phyloP scores from a whole-genome alignment of 2,113 vertebrate species.

The Smithornis capensis region DNA sequence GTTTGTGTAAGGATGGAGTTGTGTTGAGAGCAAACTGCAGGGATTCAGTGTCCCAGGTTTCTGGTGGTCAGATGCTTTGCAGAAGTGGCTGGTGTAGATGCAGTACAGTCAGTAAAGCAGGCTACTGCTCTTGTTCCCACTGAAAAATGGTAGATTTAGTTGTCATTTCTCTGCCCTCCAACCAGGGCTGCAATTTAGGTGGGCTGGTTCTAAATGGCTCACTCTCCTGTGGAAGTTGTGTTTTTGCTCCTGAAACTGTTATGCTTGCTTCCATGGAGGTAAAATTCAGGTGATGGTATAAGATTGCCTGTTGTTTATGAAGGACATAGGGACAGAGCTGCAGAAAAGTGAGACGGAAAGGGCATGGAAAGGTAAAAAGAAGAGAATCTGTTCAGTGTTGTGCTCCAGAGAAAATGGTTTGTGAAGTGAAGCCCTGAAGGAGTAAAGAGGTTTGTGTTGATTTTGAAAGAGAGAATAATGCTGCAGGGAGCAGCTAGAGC shows the following conservation, averaged over 20 bases:
- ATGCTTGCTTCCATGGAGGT: fast-evolving
- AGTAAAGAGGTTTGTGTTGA: background rate
- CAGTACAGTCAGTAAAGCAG: background rate
- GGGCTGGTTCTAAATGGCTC: background rate
- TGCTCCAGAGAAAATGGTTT: background rate
- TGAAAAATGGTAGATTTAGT: background rate
- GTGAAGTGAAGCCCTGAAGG: background rate
- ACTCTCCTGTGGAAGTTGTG: background rate
- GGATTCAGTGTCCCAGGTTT: background rate
- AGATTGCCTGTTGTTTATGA: background rate
- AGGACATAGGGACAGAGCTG: background rate
- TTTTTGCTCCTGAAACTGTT: background rate
- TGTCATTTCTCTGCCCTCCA: background rate
- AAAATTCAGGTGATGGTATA: background rate
- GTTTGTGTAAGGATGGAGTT: background rate
- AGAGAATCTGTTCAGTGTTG: background rate
- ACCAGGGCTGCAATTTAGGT: background rate
- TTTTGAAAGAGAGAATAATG: background rate
- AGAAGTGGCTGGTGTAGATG: background rate
- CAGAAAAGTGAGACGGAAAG: background rate
- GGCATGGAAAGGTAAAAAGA: background rate
- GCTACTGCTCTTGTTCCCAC: background rate
- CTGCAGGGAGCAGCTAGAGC: background rate
- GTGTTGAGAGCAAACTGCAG: background rate
- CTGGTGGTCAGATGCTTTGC: background rate